A percentile compares a stretch with the other conserved stretches of the same genome.
These are phyloP conservation scores for Psittacula cyanocephala DNA, from an alignment of 2,113 vertebrate genomes.

Conservation along the genomic window DNA sequence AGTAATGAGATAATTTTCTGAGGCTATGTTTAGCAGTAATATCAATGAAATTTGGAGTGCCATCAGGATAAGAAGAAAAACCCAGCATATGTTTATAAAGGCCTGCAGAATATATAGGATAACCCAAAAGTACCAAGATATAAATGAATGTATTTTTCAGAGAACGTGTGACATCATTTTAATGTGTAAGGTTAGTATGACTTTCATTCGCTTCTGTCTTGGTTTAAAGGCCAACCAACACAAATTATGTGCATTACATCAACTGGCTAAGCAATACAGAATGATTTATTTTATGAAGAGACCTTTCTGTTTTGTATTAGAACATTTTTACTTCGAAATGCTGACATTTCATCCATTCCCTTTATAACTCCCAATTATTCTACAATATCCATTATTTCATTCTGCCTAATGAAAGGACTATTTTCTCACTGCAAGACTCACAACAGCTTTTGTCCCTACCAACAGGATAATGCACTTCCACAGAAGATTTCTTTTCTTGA, in stretches of 20 bases:
- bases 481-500: neutral
- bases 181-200: neutral
- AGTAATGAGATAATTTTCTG: neutral
- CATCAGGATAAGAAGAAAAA: neutral
- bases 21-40: neutral
- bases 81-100: neutral
- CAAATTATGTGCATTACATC: neutral
- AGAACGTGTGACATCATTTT: neutral
- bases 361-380: neutral
- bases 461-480: neutral
- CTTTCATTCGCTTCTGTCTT: neutral
- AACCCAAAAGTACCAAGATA: neutral
- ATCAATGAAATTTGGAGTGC: neutral
- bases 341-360: neutral
- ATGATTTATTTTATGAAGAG: neutral
- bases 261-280: neutral
- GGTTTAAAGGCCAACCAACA: neutral
- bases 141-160: neutral
- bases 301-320: neutral
- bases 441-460: neutral
- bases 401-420: neutral
- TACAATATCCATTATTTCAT: neutral
- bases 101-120: neutral
- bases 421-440: neutral
- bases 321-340: constrained; percentile 5